Conservation (phyloP, 2,888 invertebrate species). For the Gnatocerus cornutus region DNA sequence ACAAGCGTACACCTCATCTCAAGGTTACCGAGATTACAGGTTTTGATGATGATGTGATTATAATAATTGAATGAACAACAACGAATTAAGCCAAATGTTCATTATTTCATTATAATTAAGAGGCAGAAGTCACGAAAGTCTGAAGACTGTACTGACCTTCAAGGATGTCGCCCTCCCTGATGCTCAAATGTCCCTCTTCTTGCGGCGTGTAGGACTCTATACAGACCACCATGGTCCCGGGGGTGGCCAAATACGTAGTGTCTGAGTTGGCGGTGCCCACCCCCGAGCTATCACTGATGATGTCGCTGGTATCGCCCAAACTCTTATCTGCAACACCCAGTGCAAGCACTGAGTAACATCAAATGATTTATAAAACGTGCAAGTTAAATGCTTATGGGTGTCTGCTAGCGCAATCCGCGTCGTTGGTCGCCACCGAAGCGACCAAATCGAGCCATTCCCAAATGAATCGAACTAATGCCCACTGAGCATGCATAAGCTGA, state of each 20-base stretch:
- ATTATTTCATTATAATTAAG: slow-evolving; percentile 21
- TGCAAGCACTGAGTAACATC: slow-evolving; percentile 68
- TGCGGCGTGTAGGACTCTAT: slow-evolving; percentile 86
- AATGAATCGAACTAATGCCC: slow-evolving; percentile 40
- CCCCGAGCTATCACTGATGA: slow-evolving; percentile 93
- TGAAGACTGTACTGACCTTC: slow-evolving; percentile 79
- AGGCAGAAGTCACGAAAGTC: background rate
- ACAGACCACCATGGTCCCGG: slow-evolving; percentile 89
- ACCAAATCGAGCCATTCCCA: slow-evolving; percentile 41
- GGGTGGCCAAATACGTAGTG: slow-evolving; percentile 84
- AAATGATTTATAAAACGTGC: slow-evolving; percentile 50
- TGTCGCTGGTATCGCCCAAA: slow-evolving; percentile 91
- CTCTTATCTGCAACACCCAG: slow-evolving; percentile 86
- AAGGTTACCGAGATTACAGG: slow-evolving; percentile 41
- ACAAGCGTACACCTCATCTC: slow-evolving; percentile 23
- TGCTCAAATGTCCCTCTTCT: slow-evolving; percentile 84
- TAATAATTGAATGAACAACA: slow-evolving; percentile 28
- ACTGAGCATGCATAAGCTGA: slow-evolving; percentile 40
- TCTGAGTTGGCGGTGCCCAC: slow-evolving; percentile 93
- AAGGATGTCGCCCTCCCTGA: slow-evolving; percentile 92
- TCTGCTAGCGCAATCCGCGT: slow-evolving; percentile 20
- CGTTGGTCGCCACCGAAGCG: slow-evolving; percentile 14
- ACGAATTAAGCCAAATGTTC: slow-evolving; percentile 11
- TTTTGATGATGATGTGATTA: slow-evolving; percentile 27
- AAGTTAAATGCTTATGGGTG: slow-evolving; percentile 15